These are phyloP conservation scores for Dryobota labecula DNA, from an alignment of 2,888 invertebrate species.

Conservation along the genomic window DNA sequence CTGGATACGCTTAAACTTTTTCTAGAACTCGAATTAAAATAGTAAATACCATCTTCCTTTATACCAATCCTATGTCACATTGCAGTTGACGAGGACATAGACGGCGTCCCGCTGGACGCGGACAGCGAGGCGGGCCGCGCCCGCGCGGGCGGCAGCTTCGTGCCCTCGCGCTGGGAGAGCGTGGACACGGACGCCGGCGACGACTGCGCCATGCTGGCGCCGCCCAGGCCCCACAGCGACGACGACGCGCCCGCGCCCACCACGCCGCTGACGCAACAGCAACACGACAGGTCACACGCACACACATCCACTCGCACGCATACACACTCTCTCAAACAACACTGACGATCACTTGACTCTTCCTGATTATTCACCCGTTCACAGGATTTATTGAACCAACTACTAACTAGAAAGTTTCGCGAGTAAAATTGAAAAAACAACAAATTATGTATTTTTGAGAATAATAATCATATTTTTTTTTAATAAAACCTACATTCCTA, in stretches of 20 bases:
- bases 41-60: too few relatives aligned
- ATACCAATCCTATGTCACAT: too few relatives aligned
- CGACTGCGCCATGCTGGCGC: not conserved
- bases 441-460: too few relatives aligned
- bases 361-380: not conserved
- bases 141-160: constrained; percentile 91
- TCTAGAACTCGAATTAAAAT: too few relatives aligned
- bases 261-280: constrained; percentile 60
- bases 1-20: too few relatives aligned
- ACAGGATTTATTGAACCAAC: not conserved
- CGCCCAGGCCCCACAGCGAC: constrained; percentile 31
- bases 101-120: constrained; percentile 92
- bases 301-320: not conserved
- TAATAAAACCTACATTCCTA: not conserved
- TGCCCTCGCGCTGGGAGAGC: constrained; percentile 99
- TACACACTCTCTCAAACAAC: not conserved
- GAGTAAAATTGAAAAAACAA: too few relatives aligned
- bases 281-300: constrained; percentile 62
- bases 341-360: not conserved
- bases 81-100: constrained; percentile 94
- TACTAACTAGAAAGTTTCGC: too few relatives aligned
- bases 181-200: constrained; percentile 93
- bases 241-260: constrained; percentile 63
- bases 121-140: constrained; percentile 82
- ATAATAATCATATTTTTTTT: too few relatives aligned